Evolutionary conservation across 2,888 invertebrate species (phyloP).

Genomic region (Cephus nigrinus): DNA sequence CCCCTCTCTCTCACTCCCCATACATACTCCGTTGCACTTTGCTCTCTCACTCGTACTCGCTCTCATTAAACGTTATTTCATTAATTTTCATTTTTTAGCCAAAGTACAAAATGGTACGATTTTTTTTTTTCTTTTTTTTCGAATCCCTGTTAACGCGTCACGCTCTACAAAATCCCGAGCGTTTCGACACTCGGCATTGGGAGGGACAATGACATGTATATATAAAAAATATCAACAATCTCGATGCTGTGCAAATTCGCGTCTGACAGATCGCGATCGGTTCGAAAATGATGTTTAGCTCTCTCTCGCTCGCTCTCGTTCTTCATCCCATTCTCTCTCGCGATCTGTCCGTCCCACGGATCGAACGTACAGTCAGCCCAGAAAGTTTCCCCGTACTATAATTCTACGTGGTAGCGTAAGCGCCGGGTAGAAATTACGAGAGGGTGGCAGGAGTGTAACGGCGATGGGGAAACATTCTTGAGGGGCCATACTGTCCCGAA

Average conservation of each 20-base stretch:
- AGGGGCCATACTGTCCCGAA: not conserved
- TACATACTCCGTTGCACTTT: constrained; percentile 15
- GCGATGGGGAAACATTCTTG: not conserved
- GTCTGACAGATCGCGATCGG: constrained; percentile 20
- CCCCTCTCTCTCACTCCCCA: constrained; percentile 7
- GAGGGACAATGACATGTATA: constrained; percentile 24
- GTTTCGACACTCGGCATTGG: not conserved
- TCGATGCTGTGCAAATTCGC: constrained; percentile 44
- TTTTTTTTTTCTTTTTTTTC: not conserved
- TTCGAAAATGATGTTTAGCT: constrained; percentile 6
- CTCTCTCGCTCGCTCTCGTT: constrained; percentile 16
- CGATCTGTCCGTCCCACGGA: constrained; percentile 4
- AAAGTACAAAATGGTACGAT: constrained; percentile 41
- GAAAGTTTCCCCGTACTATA: not conserved
- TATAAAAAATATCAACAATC: constrained; percentile 58
- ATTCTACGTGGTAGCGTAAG: not conserved
- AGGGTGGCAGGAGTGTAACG: not conserved
- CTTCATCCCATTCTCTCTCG: not conserved
- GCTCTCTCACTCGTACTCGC: not conserved
- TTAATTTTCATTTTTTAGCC: constrained; percentile 19
- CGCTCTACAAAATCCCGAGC: constrained; percentile 1
- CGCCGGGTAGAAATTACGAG: not conserved
- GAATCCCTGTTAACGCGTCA: not conserved
- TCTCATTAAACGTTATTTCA: constrained; percentile 6
- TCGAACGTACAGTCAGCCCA: not conserved